Base-by-base conservation (phyloP, 2,113 vertebrate species). In the Hypanus sabinus region DNA sequence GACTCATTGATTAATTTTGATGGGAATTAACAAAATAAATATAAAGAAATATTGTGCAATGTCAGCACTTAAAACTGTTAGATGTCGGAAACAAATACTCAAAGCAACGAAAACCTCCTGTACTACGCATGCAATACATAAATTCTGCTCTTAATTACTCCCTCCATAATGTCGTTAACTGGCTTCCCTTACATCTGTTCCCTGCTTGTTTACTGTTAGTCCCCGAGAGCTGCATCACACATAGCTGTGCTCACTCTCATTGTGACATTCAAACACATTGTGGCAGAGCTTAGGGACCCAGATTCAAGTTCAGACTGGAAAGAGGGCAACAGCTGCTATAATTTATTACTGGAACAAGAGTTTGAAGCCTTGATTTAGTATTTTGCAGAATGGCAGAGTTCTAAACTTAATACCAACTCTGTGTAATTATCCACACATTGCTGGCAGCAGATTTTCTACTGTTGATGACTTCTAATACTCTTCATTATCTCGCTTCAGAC, bases 261-360 rank as follows among this genome's bases (percentile, higher is more conserved):
- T 87, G 27, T 87, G 57, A 60, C 85, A 88, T 27, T 60, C 55
- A 87, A 55, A 87, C 27, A 60, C 27, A 60, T 62, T 33, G 85
- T 88, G 57, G 30, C 16, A 60, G 57, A 62, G 85, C 85, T 33
- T 22, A 27, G 18, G 22, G 20, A 85, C 22, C 24, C 9, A 85
- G 81, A 81, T 60, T 88, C 27, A 88, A n/a, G n/a, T 90, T 90
- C 85, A 90, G 85, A 33, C 5, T 33, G 30, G 30, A 90, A 90
- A 65, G 60, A 65, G 60, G 85, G 30, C n/a, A 68, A 18, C 85
- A 68, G 60, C 2, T 90, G 85, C 85, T 90, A 33, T 33, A 68
- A 65, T 0, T 33, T n/a, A 9, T 18, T 33, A 90, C 14, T 68
- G 62, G 85, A 90, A 65, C 36, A 5, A 2, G n/a, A 33, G 6